Percentiles rank a stretch among this genome's conserved stretches.
These are phyloP conservation scores for Sarcophaga bullata DNA, from an alignment of 1,140 invertebrate genomes.

Conservation along the genomic window DNA sequence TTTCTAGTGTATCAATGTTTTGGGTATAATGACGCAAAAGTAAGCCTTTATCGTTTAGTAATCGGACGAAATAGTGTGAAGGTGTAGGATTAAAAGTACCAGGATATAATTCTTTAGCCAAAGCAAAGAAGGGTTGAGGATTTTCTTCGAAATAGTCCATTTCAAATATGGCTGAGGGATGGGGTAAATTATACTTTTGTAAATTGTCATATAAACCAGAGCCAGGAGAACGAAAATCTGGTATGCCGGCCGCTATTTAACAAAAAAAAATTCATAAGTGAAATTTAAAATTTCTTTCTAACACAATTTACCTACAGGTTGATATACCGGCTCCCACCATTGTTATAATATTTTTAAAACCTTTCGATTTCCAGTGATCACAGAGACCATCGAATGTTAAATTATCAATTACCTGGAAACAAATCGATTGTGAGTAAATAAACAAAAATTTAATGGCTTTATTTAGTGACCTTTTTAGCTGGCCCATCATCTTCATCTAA, in stretches of 20 bases:
- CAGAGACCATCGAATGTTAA: conserved; percentile 75
- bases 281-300: background rate
- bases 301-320: conserved; percentile 76
- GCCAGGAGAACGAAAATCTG: conserved; percentile 91
- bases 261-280: conserved; percentile 22
- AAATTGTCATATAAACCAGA: conserved; percentile 94
- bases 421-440: background rate
- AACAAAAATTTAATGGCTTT: background rate
- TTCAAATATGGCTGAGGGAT: conserved; percentile 97
- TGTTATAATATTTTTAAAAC: conserved; percentile 88
- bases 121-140: conserved; percentile 86
- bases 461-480: background rate
- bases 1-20: conserved; percentile 94
- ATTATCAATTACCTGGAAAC: conserved; percentile 68
- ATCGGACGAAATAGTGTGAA: conserved; percentile 85
- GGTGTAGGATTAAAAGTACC: conserved; percentile 83
- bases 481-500: conserved; percentile 8
- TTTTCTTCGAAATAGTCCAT: conserved; percentile 83
- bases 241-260: conserved; percentile 89
- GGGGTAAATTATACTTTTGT: conserved; percentile 89
- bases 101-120: conserved; percentile 89
- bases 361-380: conserved; percentile 77
- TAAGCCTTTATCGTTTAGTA: conserved; percentile 83
- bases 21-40: conserved; percentile 88
- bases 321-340: conserved; percentile 96